Base-by-base conservation (phyloP, 2,888 invertebrate genomes). In the Leptothorax acervorum region DNA sequence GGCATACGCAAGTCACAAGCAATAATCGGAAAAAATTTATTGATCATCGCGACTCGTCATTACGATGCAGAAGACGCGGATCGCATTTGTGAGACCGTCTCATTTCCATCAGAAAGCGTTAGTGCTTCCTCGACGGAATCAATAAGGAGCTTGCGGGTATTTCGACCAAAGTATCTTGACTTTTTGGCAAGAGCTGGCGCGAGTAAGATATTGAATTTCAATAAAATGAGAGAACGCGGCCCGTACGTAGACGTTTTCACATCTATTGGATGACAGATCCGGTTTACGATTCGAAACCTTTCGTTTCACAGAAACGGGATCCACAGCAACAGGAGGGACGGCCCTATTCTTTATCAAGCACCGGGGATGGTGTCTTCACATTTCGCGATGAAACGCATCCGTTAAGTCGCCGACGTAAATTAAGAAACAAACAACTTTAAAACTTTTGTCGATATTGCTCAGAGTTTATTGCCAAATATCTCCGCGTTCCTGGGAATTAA, bases 131-230 rank as follows among this genome's bases (percentile, higher is more conserved):
- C 45, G 48, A 39, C 45, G 9, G 12, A n/a, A 5, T 45, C 35
- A 15, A 23, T 23, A 23, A 55, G 23, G 1, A 15, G 45, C 55
- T 55, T 18, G 9, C 23, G 18, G 28, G 0, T 45, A 57, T 79
- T 65, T 79, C 23, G 23, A n/a, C n/a, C n/a, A 42, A 55, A n/a
- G 8, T 78, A 28, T 48, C 28, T 48, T 51, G 35, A 15, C 63
- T 65, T 70, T 60, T 81, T 60, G 42, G 42, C 31, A 4, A 11
- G 8, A 57, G 31, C n/a, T 2, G 35, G n/a, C 55, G 45, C 45
- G 39, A 60, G 18, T 9, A 5, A 70, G 45, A 39, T 79, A 48
- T 81, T 71, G 60, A 60, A 81, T 81, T 60, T 60, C 60, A 35
- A 39, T 79, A 12, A 39, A 39, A 28, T 28, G 12, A 31, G 28